A percentile compares a stretch with the other conserved stretches of the same genome.
Evolutionary conservation across 2,888 invertebrate species (phyloP).

Genomic region (Drosophila subsilvestris): DNA sequence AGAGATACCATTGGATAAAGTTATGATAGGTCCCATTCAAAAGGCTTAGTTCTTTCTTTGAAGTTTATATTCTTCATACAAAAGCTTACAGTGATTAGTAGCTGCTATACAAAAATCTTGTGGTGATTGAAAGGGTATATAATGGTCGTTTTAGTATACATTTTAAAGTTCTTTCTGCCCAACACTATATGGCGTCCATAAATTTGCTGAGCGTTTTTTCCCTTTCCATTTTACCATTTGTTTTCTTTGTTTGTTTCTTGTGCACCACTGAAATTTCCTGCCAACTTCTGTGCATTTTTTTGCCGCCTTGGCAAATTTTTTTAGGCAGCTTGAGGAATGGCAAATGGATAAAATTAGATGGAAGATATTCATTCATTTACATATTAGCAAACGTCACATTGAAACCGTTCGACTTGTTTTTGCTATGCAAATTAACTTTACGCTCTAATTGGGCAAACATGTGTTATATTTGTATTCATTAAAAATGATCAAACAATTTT

Average conservation of each 20-base stretch:
- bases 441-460: slow-evolving; percentile 19
- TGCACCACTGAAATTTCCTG: slow-evolving; percentile 34
- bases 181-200: slow-evolving; percentile 10
- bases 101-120: too few species aligned
- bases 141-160: too few species aligned
- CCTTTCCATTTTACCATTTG: slow-evolving; percentile 21
- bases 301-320: slow-evolving; percentile 27
- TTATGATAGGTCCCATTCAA: background rate
- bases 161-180: background rate
- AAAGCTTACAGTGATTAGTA: background rate
- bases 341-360: slow-evolving; percentile 31
- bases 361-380: slow-evolving; percentile 16
- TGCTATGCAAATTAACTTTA: slow-evolving; percentile 17
- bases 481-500: slow-evolving; percentile 28
- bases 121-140: slow-evolving; percentile 1
- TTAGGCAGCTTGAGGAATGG: slow-evolving; percentile 39
- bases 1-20: too few species aligned
- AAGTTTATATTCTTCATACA: background rate
- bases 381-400: background rate
- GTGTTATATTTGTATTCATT: background rate
- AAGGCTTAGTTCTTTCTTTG: background rate
- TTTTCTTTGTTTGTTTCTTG: slow-evolving; percentile 25
- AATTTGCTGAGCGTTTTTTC: slow-evolving; percentile 27
- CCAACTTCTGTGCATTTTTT: slow-evolving; percentile 27
- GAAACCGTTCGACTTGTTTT: background rate